Base-by-base conservation (phyloP, 2,888 invertebrate genomes). In the Macaria liturata region DNA sequence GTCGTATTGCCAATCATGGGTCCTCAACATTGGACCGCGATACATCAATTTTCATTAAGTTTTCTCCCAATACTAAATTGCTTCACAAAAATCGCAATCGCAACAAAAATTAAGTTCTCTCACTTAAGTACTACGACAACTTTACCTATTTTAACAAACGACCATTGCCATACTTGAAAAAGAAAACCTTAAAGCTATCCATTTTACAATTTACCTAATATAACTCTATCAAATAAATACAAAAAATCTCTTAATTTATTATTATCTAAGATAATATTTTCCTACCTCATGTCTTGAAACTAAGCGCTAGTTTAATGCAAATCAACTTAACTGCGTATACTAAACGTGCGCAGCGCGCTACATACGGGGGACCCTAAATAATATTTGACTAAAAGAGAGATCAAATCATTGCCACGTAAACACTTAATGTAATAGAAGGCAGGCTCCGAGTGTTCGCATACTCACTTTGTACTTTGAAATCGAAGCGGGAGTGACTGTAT, bases 301-400 rank as follows among this genome's bases (percentile, higher is more conserved):
- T 89, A 88, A 88, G 88, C 71, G 74, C 86, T 90, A 90, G 80
- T 80, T 83, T 72, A 76, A 88, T 86, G 88, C 87, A 86, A 86
- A 80, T 70, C 84, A 82, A 86, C 83, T 82, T 81, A 81, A 77
- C 78, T 73, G 78, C 76, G 78, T 65, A 54, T 62, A 66, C 62
- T 66, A 75, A 80, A 76, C 71, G 80, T 72, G 69, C 70, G 69
- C 57, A 64, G 66, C 65, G 65, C 70, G 73, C 76, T 59, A 70
- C 69, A 70, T 65, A 80, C 81, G 83, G 86, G 81, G 81, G 81
- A 77, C 84, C 88, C 89, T 90, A 83, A 92, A 92, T 2, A 89
- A 93, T 93, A 93, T 94, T 93, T 94, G 94, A 94, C 94, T 94
- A 94, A 94, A 93, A 94, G 93, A 94, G 94, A 94, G 94, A 94